Evolutionary conservation across 2,797 vertebrate species (phyloP).

Genomic region (Poeciliopsis infans): DNA sequence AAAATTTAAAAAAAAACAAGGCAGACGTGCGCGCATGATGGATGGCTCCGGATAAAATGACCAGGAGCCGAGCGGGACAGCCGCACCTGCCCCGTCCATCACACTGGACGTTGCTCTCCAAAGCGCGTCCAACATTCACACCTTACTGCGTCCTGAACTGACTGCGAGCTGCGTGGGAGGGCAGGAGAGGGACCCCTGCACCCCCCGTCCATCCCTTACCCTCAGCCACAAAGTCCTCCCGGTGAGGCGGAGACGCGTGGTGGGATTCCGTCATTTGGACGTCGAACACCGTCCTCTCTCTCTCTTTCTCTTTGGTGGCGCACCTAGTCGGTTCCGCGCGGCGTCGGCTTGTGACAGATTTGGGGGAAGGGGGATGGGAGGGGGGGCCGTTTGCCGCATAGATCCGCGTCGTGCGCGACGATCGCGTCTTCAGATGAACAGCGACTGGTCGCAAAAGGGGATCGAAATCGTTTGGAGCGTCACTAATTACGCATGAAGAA

Average conservation of each 20-base stretch:
- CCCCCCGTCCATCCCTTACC: not conserved
- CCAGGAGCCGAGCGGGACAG: not conserved
- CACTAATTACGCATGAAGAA: not conserved
- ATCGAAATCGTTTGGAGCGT: not conserved
- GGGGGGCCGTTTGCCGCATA: slow-evolving; percentile 51
- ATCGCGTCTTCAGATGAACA: slow-evolving; percentile 14
- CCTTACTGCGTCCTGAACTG: not conserved
- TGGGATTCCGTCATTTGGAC: slow-evolving; percentile 2
- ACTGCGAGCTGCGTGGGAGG: not conserved
- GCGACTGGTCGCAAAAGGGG: not conserved
- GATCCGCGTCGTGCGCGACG: slow-evolving; percentile 26
- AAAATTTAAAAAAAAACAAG: not conserved
- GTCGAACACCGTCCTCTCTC: not conserved
- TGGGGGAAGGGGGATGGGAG: no score
- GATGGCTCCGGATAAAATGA: not conserved
- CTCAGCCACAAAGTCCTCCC: no score
- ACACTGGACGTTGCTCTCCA: slow-evolving; percentile 4
- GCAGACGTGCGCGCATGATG: not conserved
- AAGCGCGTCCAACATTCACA: slow-evolving; percentile 6
- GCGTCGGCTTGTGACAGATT: slow-evolving; percentile 28
- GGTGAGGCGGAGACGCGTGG: not conserved
- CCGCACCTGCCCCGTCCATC: slow-evolving; percentile 46
- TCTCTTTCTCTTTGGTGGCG: not conserved
- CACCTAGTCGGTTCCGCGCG: slow-evolving; percentile 54
- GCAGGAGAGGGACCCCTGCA: not conserved